Evolutionary conservation across 1,140 invertebrate species (phyloP), one percentile per base, ranked within the genome.

Genomic region (Myzus persicae): DNA sequence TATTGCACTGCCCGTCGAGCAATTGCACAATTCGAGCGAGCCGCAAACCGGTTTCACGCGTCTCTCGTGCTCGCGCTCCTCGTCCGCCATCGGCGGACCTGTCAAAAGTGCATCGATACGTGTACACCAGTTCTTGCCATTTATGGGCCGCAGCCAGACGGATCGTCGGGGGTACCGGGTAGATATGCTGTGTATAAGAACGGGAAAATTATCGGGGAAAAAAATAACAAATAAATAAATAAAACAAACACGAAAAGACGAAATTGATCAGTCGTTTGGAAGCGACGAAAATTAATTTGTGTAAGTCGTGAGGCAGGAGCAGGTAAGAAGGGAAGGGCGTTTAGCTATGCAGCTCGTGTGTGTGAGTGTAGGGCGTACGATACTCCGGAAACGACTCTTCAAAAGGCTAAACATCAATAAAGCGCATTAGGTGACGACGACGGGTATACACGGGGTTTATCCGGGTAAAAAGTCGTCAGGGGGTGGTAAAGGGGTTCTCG

Each of bases 341-440:
- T 81, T 44, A 40, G 11, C 26, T 82, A 40, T 81, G 31, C 48
- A 24, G 31, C 38, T 44, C 8, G 9, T 46, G 38, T 46, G 46
- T 38, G 46, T 89, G 9, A 9, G 46, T 89, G 9, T 54, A 89
- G 36, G 36, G 24, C n/a, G 59, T n/a, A 76, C 31, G 22, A n/a
- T 36, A 90, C 48, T 51, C 76, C 81, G 91, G 91, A 93, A 82
- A 93, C 91, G 8, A 81, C 81, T 93, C 91, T 93, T 93, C 40
- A 90, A 90, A 90, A 93, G 59, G 59, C 48, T 93, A 93, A 93
- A 93, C 91, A 93, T 93, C 91, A 85, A 93, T 93, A 93, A 93
- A 93, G 91, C 91, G 91, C 91, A 92, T 93, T 93, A 93, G 76
- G 76, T 84, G 91, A 84, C 81, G 81, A 82, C 46, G 81, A 85